phyloP scores from a whole-genome alignment of 2,797 vertebrate genomes.

The Sorex maritimensis region DNA sequence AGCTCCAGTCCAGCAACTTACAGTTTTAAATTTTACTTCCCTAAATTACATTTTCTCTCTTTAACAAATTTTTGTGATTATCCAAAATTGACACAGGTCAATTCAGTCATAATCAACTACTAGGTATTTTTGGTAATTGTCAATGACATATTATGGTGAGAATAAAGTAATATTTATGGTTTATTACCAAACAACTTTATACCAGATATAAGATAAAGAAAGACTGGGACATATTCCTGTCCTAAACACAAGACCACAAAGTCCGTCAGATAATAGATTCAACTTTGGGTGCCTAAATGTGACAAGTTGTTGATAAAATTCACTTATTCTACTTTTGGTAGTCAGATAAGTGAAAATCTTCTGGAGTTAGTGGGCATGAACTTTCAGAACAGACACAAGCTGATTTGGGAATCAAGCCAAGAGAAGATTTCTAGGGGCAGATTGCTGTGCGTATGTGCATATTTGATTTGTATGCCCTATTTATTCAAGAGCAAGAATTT shows the following conservation, averaged over 20 bases:
- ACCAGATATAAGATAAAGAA: not conserved
- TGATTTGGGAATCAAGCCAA: not conserved
- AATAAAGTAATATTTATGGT: not conserved
- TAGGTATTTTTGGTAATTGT: not conserved
- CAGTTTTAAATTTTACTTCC: not conserved
- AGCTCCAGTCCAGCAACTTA: too few relatives aligned
- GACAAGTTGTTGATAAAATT: not conserved
- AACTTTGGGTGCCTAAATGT: not conserved
- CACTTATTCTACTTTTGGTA: not conserved
- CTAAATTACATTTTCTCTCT: not conserved
- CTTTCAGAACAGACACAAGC: not conserved
- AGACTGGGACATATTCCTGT: not conserved
- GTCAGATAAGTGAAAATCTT: not conserved
- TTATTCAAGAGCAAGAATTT: not conserved
- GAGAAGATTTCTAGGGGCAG: not conserved
- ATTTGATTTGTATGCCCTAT: constrained; percentile 11
- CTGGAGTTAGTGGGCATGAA: not conserved
- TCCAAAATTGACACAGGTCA: not conserved
- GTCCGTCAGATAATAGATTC: not conserved
- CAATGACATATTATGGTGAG: not conserved
- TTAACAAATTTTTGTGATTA: not conserved
- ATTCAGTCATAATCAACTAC: not conserved
- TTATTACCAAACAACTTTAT: not conserved
- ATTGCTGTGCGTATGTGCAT: not conserved
- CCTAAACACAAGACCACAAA: not conserved